These are phyloP conservation scores for Sympetrum striolatum DNA, from an alignment of 2,888 invertebrate genomes.

Conservation along the genomic window DNA sequence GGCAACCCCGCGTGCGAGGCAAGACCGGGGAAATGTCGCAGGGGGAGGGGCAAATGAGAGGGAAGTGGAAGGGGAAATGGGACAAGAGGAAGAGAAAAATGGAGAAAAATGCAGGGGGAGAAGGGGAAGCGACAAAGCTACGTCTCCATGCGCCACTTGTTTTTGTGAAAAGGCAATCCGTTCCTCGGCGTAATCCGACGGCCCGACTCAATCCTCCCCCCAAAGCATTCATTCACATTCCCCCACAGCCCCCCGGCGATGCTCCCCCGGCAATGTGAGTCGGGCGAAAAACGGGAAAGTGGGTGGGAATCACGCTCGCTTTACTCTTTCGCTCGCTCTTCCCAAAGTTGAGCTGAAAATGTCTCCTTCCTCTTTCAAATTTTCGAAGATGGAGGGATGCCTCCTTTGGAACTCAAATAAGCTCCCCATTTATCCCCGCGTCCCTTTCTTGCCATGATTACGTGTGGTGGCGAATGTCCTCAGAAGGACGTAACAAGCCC, in stretches of 20 bases:
- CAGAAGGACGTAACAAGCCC: background rate
- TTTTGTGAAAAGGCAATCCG: slow-evolving; percentile 32
- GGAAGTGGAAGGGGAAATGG: background rate
- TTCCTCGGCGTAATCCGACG: slow-evolving; percentile 21
- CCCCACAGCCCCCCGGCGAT: background rate
- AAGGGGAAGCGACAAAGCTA: background rate
- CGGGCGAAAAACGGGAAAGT: background rate
- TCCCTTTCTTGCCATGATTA: background rate
- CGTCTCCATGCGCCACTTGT: slow-evolving; percentile 35
- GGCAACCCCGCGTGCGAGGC: no score
- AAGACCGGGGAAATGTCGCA: no score
- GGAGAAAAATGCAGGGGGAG: background rate
- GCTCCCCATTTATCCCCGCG: background rate
- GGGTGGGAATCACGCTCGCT: background rate
- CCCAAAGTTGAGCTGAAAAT: background rate
- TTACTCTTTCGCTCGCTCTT: slow-evolving; percentile 5
- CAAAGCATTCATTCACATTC: background rate
- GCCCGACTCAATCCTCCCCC: background rate
- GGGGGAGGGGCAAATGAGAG: background rate
- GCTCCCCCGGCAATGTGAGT: background rate
- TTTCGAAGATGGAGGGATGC: background rate
- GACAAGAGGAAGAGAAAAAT: background rate
- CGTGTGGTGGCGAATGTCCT: background rate
- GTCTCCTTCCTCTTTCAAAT: background rate
- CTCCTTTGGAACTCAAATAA: background rate